Evolutionary conservation across 2,797 vertebrate species (phyloP).

Genomic region (Sebastolobus altivelis): DNA sequence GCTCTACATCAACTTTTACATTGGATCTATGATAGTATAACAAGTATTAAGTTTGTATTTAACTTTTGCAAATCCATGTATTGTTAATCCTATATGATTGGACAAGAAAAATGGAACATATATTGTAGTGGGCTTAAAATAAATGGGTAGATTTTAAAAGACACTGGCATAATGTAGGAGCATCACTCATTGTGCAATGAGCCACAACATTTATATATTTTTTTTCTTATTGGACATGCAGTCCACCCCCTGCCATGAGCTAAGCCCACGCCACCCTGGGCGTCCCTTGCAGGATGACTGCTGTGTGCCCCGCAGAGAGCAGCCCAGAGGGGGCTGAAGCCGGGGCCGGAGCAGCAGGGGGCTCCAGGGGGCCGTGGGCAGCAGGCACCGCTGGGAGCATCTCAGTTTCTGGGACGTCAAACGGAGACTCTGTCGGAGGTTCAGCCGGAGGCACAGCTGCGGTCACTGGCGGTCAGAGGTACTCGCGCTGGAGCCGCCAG

Average conservation of each 20-base stretch:
- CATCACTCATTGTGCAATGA: background rate
- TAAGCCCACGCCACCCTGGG: constrained; percentile 65
- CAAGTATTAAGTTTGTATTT: background rate
- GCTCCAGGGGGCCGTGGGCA: constrained; percentile 46
- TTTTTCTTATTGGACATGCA: constrained; percentile 29
- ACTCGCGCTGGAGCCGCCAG: constrained; percentile 86
- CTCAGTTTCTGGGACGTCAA: constrained; percentile 67
- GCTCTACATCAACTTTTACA: background rate
- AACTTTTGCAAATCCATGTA: constrained; percentile 6
- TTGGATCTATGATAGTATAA: background rate
- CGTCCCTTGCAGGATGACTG: constrained; percentile 89
- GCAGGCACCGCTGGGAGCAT: constrained; percentile 42
- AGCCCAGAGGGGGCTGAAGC: constrained; percentile 73
- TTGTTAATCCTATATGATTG: background rate
- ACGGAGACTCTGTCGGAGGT: constrained; percentile 57
- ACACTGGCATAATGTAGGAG: background rate
- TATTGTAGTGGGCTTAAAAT: background rate
- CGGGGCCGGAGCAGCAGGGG: constrained; percentile 55
- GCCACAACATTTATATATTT: background rate
- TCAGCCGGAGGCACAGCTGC: constrained; percentile 57
- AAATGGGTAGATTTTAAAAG: background rate
- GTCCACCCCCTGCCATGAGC: constrained; percentile 66
- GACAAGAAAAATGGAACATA: background rate
- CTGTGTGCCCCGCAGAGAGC: constrained; percentile 87
- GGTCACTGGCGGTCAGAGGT: constrained; percentile 76